Evolutionary conservation across 2,113 vertebrate genomes (phyloP).

Genomic region (Lipophrys pholis): DNA sequence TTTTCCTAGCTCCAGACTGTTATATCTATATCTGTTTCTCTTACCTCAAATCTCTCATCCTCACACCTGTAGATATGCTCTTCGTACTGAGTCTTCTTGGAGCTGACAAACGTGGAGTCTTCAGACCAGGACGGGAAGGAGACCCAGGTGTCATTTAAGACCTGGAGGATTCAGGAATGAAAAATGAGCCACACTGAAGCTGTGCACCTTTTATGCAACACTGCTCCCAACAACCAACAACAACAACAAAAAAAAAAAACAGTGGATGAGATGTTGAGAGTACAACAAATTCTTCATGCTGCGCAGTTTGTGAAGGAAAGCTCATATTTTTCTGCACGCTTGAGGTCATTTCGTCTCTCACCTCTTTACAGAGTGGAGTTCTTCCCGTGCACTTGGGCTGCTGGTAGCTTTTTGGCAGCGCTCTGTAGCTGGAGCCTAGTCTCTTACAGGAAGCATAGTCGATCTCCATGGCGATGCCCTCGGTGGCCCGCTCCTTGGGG

Average conservation of each 20-base stretch:
- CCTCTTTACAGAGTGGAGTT: slow-evolving; percentile 98
- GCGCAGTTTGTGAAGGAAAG: no score
- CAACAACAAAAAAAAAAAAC: no score
- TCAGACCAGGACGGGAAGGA: slow-evolving; percentile 99
- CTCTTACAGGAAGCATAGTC: slow-evolving; percentile 98
- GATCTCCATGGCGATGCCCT: slow-evolving; percentile 99
- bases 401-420: slow-evolving; percentile 97
- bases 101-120: slow-evolving; percentile 98
- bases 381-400: slow-evolving; percentile 97
- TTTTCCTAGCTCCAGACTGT: no score
- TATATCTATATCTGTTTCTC: not conserved
- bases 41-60: slow-evolving; percentile 98
- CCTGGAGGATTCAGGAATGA: slow-evolving; percentile 77
- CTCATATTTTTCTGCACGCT: no score
- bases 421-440: slow-evolving; percentile 96
- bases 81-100: slow-evolving; percentile 98
- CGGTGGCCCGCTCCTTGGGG: slow-evolving; percentile 95
- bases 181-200: not conserved
- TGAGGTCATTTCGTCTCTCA: slow-evolving; percentile 63
- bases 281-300: no score
- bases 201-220: not conserved
- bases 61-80: slow-evolving; percentile 99
- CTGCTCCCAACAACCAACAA: no score
- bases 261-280: slow-evolving; percentile 1
- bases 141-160: slow-evolving; percentile 98